Evolutionary conservation across 2,113 vertebrate species (phyloP).

Genomic region (Physeter macrocephalus): DNA sequence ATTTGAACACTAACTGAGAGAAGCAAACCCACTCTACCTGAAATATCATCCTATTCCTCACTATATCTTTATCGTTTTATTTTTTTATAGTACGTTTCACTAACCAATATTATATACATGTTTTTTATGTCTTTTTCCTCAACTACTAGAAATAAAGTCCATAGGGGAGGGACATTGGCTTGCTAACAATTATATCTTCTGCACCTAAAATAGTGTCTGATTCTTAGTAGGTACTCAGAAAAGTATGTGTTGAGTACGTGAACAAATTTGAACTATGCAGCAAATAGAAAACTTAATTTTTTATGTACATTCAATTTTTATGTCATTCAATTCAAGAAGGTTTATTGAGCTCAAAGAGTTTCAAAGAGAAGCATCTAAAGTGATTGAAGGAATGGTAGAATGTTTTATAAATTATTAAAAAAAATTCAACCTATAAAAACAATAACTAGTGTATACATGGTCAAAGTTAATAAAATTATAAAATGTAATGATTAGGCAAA

Average conservation of each 20-base stretch:
- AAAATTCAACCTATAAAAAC: neutral
- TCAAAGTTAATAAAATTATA: slow-evolving; percentile 2
- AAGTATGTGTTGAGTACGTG: neutral
- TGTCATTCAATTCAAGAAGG: neutral
- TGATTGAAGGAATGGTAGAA: neutral
- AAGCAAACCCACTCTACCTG: neutral
- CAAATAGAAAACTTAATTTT: slow-evolving; percentile 26
- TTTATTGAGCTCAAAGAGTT: neutral
- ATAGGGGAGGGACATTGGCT: neutral
- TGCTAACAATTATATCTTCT: neutral
- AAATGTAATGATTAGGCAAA: neutral
- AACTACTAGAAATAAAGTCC: neutral
- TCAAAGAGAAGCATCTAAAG: neutral
- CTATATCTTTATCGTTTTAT: neutral
- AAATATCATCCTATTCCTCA: neutral
- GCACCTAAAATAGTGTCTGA: neutral
- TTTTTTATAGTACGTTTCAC: neutral
- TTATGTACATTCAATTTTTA: neutral
- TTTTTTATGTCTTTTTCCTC: neutral
- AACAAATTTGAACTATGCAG: neutral
- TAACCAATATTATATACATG: neutral
- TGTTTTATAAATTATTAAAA: neutral
- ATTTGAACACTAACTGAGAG: neutral
- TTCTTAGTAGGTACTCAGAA: neutral
- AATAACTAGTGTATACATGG: neutral